phyloP scores from a whole-genome alignment of 2,113 vertebrate genomes.

The Tupaia tana region DNA sequence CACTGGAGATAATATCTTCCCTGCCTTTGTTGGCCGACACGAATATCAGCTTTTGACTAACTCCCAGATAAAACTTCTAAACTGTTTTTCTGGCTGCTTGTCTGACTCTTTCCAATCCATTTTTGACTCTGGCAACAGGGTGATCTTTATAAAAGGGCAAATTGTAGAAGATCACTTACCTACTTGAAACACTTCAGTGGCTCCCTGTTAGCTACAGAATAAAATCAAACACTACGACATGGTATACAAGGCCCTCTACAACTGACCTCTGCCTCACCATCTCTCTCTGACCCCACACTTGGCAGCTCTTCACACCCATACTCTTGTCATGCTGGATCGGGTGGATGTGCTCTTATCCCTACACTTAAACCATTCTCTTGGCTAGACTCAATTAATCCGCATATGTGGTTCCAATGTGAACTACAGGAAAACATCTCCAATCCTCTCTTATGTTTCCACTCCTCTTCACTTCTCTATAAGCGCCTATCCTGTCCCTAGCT shows the following conservation, averaged over 20 bases:
- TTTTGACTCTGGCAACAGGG: background rate
- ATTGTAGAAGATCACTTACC: slow-evolving; percentile 34
- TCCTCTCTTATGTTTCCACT: background rate
- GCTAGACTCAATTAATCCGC: background rate
- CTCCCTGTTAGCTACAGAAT: slow-evolving; percentile 21
- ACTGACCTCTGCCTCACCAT: background rate
- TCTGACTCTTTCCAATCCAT: background rate
- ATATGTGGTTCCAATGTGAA: background rate
- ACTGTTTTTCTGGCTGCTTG: background rate
- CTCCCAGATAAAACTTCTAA: background rate
- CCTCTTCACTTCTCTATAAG: background rate
- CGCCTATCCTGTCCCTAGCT: background rate
- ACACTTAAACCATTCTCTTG: background rate
- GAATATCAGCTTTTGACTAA: background rate
- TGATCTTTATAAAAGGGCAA: slow-evolving; percentile 65
- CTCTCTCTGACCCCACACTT: too few species aligned
- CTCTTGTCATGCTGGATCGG: background rate
- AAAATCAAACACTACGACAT: background rate
- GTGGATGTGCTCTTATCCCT: fast-evolving
- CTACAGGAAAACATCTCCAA: background rate
- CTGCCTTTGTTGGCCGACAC: background rate
- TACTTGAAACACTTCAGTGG: slow-evolving; percentile 38
- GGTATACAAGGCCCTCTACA: background rate
- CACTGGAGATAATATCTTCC: background rate
- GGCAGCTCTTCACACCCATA: background rate